Base-by-base conservation (phyloP, 2,797 vertebrate species). In the Fundulus diaphanus region DNA sequence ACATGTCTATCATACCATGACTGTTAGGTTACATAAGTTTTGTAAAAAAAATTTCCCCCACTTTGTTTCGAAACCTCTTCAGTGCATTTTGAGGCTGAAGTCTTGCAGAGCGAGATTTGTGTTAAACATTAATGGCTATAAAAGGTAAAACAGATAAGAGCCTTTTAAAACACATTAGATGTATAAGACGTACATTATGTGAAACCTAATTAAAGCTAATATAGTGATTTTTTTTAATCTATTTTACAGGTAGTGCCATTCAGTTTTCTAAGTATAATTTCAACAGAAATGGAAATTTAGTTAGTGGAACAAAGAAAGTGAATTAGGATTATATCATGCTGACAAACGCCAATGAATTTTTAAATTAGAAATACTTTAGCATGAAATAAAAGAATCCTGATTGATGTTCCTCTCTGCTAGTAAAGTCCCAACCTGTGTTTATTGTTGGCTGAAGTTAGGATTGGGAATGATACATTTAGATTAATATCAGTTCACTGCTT, bases 231-330 rank as follows among this genome's bases (percentile, higher is more conserved):
- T 52, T 31, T 52, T n/a, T n/a, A 57, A 33, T 66, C 20, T 54
- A n/a, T 56, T 37, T 42, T 70, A 33, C 56, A 51, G 74, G 35
- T 63, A 35, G 66, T 20, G 5, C 5, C 35, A 63, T 46, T 44
- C 74, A 42, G 40, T 69, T 59, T 70, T 16, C 40, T 33, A 49
- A 20, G 37, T 61, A 16, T 72, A 73, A 75, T 57, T 18, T 35
- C n/a, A 78, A 22, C n/a, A 51, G 31, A 65, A 37, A 37, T 37
- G 18, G n/a, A 79, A 54, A 44, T 48, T 29, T 0, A 73, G 40
- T 56, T 35, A 49, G 46, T 40, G n/a, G n/a, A 59, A 24, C 16
- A 18, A n/a, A 35, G 46, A 66, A 52, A 37, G n/a, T 67, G 29
- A 40, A 52, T 76, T n/a, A 27, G 15, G 27, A n/a, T 66, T 44